Evolutionary conservation across 1,140 invertebrate species (phyloP), one percentile per base, ranked within the genome.

Genomic region (Tenebrio molitor): DNA sequence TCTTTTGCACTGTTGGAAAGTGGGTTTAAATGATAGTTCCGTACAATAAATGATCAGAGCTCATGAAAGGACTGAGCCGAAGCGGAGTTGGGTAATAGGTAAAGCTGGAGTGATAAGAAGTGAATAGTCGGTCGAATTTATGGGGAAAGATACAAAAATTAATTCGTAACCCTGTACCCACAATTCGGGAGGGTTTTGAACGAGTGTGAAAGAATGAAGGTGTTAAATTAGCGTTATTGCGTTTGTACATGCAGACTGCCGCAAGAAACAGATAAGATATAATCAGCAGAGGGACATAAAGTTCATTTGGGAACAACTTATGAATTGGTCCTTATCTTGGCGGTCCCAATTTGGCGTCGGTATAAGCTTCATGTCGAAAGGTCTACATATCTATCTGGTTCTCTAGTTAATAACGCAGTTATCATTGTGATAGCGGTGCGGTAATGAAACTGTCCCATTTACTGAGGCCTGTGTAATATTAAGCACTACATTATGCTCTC

Each of bases 401-500:
- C 71, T 71, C 62, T 68, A 76, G 72, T 76, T 76, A 76, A 76
- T 76, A 76, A 76, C 72, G 63, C 53, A 76, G 72, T 76, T 76
- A 76, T 76, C 74, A 74, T 74, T 69, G 67, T 44, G 68, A 74
- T 71, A 74, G 63, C 64, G 33, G 64, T 58, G 53, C 29, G 69
- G 74, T 76, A 76, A 76, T 76, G 74, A 76, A 76, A 76, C 72
- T 76, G 74, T 76, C 74, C 74, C 72, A 76, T 76, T 76, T 76
- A 62, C 68, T 36, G 50, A 76, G 72, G 68, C 46, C 74, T 74
- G 64, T 73, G 67, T 74, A 76, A 76, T 76, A 76, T 76, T 74
- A 73, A 71, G 69, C 74, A 72, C 62, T 76, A 71, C 65, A 76
- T 76, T 76, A 76, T 73, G 69, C 72, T 29, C 68, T 71, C 62